Base-by-base conservation (phyloP, 2,888 invertebrate species). In the Limnephilus auricula region DNA sequence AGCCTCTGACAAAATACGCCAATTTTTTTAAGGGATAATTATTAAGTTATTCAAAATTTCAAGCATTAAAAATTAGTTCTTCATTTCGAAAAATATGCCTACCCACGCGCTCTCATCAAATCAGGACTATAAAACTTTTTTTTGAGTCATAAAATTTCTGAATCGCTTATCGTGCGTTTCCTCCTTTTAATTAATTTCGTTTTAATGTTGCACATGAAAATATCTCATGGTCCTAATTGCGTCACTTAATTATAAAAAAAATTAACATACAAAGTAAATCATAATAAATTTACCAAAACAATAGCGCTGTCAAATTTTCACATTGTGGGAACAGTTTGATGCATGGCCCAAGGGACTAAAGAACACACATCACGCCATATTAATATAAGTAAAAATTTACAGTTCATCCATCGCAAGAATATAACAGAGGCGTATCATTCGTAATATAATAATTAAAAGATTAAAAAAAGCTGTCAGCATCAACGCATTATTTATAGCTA, bases 381-480 rank as follows among this genome's bases (percentile, higher is more conserved):
- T 50, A 50, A 50, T 5, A 4, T 45, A 45, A 45, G 40, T 40
- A 40, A 50, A 50, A 2, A 18, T 65, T 65, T 65, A 65, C 65
- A 65, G 65, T 65, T 65, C 65, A 65, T 65, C 65, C 65, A 65
- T 65, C n/a, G 65, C 65, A 25, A 25, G 65, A 65, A 65, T 65
- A 65, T 9, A n/a, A 25, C 65, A 82, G 82, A 82, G 82, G 82
- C 82, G 82, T 32, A 82, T 37, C 82, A 25, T 37, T 34, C 34
- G 82, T 82, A 18, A 82, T 34, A 34, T 34, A 34, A 82, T 50
- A 86, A 86, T 31, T 45, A 86, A 40, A 45, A 50, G 86, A 65
- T 50, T 50, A 86, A 65, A 86, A 86, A 37, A n/a, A 15, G 25
- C 50, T 86, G 86, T 86, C 86, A 86, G 86, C 86, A 86, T 65